phyloP scores from a whole-genome alignment of 2,888 invertebrate species.

The Nemurella pictetii region DNA sequence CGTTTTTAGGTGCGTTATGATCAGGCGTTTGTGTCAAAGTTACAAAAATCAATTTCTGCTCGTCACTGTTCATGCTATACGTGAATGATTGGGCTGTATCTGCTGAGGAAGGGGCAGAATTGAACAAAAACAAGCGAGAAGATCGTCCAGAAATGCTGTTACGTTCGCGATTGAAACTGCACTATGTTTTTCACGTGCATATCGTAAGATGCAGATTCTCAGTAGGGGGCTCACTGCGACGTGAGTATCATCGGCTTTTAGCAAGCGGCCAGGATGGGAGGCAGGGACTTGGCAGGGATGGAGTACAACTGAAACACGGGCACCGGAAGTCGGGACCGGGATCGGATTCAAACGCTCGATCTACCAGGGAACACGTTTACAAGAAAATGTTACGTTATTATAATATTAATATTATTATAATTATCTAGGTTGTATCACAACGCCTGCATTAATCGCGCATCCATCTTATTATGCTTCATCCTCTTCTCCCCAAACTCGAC shows the following conservation, averaged over 20 bases:
- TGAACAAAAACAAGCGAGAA: neutral
- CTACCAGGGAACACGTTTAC: constrained; percentile 35
- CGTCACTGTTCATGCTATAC: neutral
- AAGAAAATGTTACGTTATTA: constrained; percentile 35
- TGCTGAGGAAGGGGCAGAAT: neutral
- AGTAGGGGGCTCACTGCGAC: too few species aligned
- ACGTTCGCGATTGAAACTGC: too few species aligned
- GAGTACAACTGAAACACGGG: too few species aligned
- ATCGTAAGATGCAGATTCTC: too few species aligned
- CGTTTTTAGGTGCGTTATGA: neutral
- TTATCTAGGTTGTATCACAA: constrained; percentile 39
- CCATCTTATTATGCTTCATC: constrained; percentile 22
- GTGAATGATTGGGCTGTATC: neutral
- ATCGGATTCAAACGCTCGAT: too few species aligned
- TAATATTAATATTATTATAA: constrained; percentile 35
- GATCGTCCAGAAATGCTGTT: neutral
- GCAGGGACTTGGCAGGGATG: too few species aligned
- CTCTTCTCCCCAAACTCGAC: constrained; percentile 8
- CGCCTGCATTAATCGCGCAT: constrained; percentile 36
- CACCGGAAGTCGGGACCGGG: too few species aligned
- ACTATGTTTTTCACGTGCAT: too few species aligned
- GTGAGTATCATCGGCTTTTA: too few species aligned
- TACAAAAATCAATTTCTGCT: neutral
- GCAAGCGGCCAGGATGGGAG: too few species aligned
- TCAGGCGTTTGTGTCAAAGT: neutral